A percentile compares a stretch with the other conserved stretches of the same genome.
Evolutionary conservation across 2,113 vertebrate species (phyloP).

Genomic region (Tupaia chinensis): DNA sequence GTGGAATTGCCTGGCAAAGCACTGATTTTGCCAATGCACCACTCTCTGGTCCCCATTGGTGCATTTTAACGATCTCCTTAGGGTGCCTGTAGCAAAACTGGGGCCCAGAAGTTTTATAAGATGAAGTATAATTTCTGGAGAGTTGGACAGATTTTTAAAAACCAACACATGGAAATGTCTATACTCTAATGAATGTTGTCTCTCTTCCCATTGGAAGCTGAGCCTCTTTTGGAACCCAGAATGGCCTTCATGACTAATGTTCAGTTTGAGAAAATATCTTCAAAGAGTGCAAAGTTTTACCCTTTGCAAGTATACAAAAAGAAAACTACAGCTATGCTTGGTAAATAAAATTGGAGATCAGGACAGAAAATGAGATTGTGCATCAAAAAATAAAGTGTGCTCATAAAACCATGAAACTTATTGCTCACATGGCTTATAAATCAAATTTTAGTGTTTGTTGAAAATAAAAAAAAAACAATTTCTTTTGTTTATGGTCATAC

Average conservation of each 20-base stretch:
- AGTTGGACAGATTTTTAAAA: constrained; percentile 22
- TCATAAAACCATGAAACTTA: background rate
- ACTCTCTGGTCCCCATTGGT: background rate
- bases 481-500: constrained; percentile 46
- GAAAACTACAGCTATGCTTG: constrained; percentile 7
- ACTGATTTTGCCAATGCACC: no score
- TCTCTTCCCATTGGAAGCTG: background rate
- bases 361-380: constrained; percentile 37
- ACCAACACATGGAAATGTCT: background rate
- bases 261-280: constrained; percentile 37
- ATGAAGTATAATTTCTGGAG: constrained; percentile 1
- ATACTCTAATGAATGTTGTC: background rate
- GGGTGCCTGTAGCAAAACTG: background rate
- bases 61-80: background rate
- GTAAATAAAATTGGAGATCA: background rate
- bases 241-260: background rate
- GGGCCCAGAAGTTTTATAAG: background rate
- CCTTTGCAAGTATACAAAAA: background rate
- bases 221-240: background rate
- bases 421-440: background rate
- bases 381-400: constrained; percentile 38
- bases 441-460: constrained; percentile 9
- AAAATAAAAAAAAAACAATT: background rate
- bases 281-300: constrained; percentile 2
- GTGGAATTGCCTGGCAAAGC: no score